Base-by-base conservation (phyloP, 92 coral and sea anemone genomes). In the Montipora capitata region DNA sequence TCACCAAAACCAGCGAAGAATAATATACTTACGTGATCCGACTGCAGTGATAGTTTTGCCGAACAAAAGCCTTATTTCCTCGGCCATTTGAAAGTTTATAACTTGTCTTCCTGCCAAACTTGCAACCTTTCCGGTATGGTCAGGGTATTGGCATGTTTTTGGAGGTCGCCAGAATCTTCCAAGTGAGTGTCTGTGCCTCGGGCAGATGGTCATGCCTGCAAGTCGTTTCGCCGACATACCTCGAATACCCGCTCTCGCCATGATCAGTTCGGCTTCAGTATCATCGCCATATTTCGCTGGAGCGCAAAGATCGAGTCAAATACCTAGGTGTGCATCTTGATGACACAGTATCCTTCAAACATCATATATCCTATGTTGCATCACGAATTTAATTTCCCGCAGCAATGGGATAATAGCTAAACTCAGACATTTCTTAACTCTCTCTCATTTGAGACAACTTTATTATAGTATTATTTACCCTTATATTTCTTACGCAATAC, bases 151-250 rank as follows among this genome's bases (percentile, higher is more conserved):
- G 27, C 27, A 20, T 20, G 27, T 0, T 0, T 20, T 20, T 20
- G 27, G 27, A 20, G 27, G 27, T 20, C 27, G 27, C 92, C 92
- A 85, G 81, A 77, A 90, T 85, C 83, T 85, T 73, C 90, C 90
- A 16, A 85, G 72, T n/a, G 39, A 39, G 40, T 85, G 81, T 67
- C 88, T 85, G 76, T 85, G 91, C 74, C 69, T 91, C 68, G 88
- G 91, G 67, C 91, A 91, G 73, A 91, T 91, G 83, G 87, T 80
- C 82, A 89, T 83, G 64, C 59, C 5, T 10, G 74, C 65, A 17
- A 85, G 81, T 40, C 59, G 91, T 4, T 4, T 54, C 20, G 40
- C 48, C 72, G 78, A 80, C 49, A 70, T 12, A 40, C 70, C 70
- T 11, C 71, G 65, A 48, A 87, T 79, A 54, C 91, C 91, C 9